phyloP scores from a whole-genome alignment of 1,140 invertebrate genomes.

The Notospermus geniculatus region DNA sequence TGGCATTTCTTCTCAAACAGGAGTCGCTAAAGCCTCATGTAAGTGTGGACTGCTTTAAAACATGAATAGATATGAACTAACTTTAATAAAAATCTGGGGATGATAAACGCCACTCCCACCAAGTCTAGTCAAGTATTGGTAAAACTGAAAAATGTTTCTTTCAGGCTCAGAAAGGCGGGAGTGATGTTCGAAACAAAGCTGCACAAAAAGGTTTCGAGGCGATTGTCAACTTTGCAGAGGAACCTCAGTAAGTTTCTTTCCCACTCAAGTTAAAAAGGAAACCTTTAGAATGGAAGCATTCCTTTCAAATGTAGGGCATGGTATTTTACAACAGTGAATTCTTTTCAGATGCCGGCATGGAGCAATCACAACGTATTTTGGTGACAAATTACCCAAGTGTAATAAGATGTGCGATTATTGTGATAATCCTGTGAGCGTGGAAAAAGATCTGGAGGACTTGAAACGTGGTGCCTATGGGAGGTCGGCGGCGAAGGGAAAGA shows the following conservation, averaged over 20 bases:
- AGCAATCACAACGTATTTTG: constrained; percentile 73
- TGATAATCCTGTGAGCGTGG: constrained; percentile 61
- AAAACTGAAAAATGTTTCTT: too few species aligned
- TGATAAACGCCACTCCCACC: too few species aligned
- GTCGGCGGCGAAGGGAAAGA: constrained; percentile 10
- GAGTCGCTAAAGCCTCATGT: constrained; percentile 63
- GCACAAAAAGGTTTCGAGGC: constrained; percentile 70
- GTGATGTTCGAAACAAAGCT: constrained; percentile 57
- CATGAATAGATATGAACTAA: too few species aligned
- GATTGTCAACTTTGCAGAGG: constrained; percentile 71
- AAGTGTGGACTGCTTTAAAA: constrained; percentile 13
- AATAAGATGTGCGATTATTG: constrained; percentile 73
- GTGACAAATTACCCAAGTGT: constrained; percentile 70
- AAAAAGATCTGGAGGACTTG: constrained; percentile 61
- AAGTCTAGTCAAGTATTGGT: too few species aligned
- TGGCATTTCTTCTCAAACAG: constrained; percentile 75
- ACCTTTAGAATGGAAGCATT: too few species aligned
- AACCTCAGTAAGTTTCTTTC: constrained; percentile 22
- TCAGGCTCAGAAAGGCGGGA: constrained; percentile 13
- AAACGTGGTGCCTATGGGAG: constrained; percentile 14
- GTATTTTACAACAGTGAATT: too few species aligned
- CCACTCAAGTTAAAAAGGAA: too few species aligned
- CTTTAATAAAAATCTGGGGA: too few species aligned
- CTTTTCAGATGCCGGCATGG: constrained; percentile 61
- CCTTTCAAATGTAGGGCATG: too few species aligned